Percentiles rank a stretch among this genome's conserved stretches.
Conservation (phyloP, 2,888 invertebrate species). For the Noctua pronuba region DNA sequence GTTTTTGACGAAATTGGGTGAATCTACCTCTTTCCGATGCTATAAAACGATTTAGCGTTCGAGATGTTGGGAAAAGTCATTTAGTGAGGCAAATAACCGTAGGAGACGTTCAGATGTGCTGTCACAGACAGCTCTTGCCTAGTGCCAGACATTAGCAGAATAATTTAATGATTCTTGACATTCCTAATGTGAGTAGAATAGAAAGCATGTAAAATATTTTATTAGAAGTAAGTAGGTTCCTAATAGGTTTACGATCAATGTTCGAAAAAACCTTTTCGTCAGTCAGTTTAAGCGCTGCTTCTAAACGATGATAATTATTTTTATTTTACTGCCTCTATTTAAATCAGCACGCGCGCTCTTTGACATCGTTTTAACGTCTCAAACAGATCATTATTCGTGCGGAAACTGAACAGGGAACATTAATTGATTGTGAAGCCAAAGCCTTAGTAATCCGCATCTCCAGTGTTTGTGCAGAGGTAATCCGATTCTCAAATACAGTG, state of each 20-base stretch:
- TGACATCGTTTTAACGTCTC: not conserved
- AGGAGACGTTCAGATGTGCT: constrained; percentile 36
- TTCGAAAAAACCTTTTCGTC: not conserved
- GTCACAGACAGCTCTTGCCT: constrained; percentile 24
- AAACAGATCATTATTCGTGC: constrained; percentile 19
- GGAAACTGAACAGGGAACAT: constrained; percentile 36
- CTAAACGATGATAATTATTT: not conserved
- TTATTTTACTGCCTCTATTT: not conserved
- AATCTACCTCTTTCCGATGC: constrained; percentile 46
- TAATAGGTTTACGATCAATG: not conserved
- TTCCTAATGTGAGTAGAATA: not conserved
- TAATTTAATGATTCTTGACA: not conserved
- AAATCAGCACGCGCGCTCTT: not conserved
- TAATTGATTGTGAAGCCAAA: constrained; percentile 28
- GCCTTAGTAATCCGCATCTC: constrained; percentile 3
- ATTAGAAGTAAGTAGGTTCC: not conserved
- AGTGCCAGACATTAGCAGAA: not conserved
- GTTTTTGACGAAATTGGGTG: constrained; percentile 54
- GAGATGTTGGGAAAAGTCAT: constrained; percentile 57
- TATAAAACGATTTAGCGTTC: constrained; percentile 54
- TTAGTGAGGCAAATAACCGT: constrained; percentile 58
- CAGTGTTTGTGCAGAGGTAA: constrained; percentile 20
- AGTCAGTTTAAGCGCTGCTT: not conserved
- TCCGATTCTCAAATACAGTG: constrained; percentile 12
- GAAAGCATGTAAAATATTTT: not conserved